phyloP scores from a whole-genome alignment of 2,888 invertebrate genomes.

The Ornithoptera alexandrae region DNA sequence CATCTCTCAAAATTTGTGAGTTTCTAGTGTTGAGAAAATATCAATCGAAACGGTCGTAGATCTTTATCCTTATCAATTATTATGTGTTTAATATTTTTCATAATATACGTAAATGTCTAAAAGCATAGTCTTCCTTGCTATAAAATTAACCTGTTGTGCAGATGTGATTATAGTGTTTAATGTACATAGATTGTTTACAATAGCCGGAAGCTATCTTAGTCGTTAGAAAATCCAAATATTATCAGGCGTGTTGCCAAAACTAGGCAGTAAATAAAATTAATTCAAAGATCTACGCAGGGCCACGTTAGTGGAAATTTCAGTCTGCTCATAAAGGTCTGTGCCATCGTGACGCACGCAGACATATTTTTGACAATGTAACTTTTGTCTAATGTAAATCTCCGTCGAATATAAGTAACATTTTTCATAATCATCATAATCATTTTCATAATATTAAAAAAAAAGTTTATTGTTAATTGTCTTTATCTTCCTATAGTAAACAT shows the following conservation, averaged over 20 bases:
- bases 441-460: no score
- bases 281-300: conserved; percentile 33
- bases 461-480: no score
- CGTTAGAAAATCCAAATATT: conserved; percentile 13
- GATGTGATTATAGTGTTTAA: background rate
- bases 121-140: background rate
- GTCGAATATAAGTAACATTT: no score
- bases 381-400: no score
- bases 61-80: background rate
- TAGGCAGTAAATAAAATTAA: conserved; percentile 43
- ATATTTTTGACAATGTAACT: conserved; percentile 38
- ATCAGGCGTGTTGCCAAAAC: conserved; percentile 54
- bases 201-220: background rate
- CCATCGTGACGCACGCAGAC: conserved; percentile 24
- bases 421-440: no score
- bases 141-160: background rate
- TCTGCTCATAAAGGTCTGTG: conserved; percentile 26
- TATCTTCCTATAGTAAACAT: no score
- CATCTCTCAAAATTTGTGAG: no score
- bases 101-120: background rate
- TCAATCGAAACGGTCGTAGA: no score
- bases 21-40: no score
- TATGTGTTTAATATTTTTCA: background rate
- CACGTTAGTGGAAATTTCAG: conserved; percentile 49
- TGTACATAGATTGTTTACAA: conserved; percentile 2